Evolutionary conservation across 2,888 invertebrate genomes (phyloP).

Genomic region (Villa cingulata): DNA sequence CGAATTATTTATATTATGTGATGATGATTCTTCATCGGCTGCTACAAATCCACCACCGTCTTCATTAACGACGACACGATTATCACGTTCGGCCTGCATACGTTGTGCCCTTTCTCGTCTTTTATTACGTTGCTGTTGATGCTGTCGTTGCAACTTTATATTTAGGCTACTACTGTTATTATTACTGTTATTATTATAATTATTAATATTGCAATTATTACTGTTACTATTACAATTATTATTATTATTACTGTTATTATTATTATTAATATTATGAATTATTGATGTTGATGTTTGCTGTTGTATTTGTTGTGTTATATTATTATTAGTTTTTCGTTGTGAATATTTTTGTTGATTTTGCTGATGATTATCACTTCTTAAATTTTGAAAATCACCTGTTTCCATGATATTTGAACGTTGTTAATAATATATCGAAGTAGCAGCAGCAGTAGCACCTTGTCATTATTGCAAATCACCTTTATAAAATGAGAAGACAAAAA

Average conservation of each 20-base stretch:
- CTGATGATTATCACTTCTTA: slow-evolving; percentile 1
- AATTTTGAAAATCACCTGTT: neutral
- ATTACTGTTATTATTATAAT: slow-evolving; percentile 13
- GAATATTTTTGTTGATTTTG: slow-evolving; percentile 7
- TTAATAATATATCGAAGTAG: neutral
- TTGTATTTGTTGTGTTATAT: slow-evolving; percentile 5
- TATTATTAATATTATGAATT: slow-evolving; percentile 7
- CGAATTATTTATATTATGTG: neutral
- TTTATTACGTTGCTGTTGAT: slow-evolving; percentile 53
- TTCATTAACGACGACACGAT: slow-evolving; percentile 36
- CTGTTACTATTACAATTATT: neutral
- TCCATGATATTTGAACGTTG: neutral
- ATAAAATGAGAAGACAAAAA: neutral
- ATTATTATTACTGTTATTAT: neutral
- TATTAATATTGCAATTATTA: neutral
- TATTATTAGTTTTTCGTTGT: too few relatives aligned
- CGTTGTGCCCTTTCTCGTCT: slow-evolving; percentile 84
- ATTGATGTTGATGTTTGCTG: too few relatives aligned
- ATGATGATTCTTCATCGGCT: slow-evolving; percentile 21
- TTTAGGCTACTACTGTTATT: slow-evolving; percentile 12
- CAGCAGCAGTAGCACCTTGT: neutral
- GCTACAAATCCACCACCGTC: slow-evolving; percentile 35
- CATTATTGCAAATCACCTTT: neutral
- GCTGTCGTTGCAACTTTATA: slow-evolving; percentile 29
- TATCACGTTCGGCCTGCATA: slow-evolving; percentile 75